Evolutionary conservation across 2,888 invertebrate genomes (phyloP).

Genomic region (Germaria angustata): DNA sequence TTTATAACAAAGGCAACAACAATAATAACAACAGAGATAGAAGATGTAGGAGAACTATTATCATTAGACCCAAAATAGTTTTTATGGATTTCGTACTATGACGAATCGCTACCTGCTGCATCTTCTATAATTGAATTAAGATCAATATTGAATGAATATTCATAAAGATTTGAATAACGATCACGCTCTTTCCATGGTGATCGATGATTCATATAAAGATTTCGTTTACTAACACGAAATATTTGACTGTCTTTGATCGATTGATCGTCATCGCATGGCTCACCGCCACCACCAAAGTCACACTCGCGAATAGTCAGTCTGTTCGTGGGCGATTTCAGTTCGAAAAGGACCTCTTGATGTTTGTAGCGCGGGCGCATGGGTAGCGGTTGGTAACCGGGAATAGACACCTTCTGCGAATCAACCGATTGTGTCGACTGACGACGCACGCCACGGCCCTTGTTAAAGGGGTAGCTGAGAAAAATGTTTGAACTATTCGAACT

Average conservation of each 20-base stretch:
- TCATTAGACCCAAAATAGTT: slow-evolving; percentile 57
- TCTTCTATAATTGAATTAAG: slow-evolving; percentile 80
- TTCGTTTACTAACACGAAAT: slow-evolving; percentile 80
- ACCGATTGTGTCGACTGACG: slow-evolving; percentile 79
- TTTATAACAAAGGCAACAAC: slow-evolving; percentile 60
- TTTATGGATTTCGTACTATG: slow-evolving; percentile 78
- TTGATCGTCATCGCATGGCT: slow-evolving; percentile 80
- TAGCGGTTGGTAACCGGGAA: slow-evolving; percentile 77
- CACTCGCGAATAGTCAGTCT: slow-evolving; percentile 79
- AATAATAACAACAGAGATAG: slow-evolving; percentile 55
- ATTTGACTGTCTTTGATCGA: slow-evolving; percentile 80
- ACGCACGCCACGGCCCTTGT: slow-evolving; percentile 78
- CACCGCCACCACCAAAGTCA: slow-evolving; percentile 80
- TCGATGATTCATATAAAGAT: slow-evolving; percentile 80
- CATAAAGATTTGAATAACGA: slow-evolving; percentile 80
- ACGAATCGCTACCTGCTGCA: slow-evolving; percentile 80
- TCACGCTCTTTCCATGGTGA: slow-evolving; percentile 80
- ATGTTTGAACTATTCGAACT: slow-evolving; percentile 75
- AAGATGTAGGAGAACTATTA: slow-evolving; percentile 55
- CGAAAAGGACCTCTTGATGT: slow-evolving; percentile 79
- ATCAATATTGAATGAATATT: slow-evolving; percentile 80
- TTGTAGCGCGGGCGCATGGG: slow-evolving; percentile 78
- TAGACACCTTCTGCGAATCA: slow-evolving; percentile 77
- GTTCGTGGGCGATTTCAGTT: slow-evolving; percentile 79
- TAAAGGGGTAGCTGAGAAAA: slow-evolving; percentile 78